These are phyloP conservation scores for Columba livia DNA, from an alignment of 2,113 vertebrate species.

Conservation along the genomic window DNA sequence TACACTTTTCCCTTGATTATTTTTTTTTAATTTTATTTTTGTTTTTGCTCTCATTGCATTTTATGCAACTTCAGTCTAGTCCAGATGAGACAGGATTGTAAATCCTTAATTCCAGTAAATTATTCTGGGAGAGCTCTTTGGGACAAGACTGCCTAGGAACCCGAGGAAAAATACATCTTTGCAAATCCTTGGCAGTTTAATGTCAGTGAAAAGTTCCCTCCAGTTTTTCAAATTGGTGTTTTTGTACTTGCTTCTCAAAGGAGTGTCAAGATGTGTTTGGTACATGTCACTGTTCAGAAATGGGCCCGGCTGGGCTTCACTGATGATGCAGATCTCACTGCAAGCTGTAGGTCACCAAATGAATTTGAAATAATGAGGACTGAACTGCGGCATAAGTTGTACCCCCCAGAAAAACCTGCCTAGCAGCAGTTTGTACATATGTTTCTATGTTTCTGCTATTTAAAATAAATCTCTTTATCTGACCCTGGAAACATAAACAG, in stretches of 20 bases:
- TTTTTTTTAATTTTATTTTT: neutral
- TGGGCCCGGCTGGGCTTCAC: neutral
- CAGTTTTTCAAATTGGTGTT: neutral
- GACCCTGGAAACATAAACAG: neutral
- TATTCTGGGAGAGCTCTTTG: neutral
- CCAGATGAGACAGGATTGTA: neutral
- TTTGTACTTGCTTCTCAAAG: neutral
- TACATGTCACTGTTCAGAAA: neutral
- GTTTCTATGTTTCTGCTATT: neutral
- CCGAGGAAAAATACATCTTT: rapidly evolving
- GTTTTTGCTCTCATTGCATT: neutral
- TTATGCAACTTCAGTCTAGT: neutral
- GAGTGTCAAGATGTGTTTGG: neutral
- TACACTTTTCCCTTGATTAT: neutral
- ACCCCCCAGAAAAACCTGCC: neutral
- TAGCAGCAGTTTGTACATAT: neutral
- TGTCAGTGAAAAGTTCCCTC: neutral
- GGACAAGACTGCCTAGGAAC: neutral
- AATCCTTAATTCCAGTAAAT: neutral
- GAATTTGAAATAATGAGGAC: neutral
- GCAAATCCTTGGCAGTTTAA: neutral
- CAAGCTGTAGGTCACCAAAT: neutral
- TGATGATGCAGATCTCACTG: neutral
- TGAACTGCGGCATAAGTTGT: neutral
- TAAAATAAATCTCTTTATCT: neutral